Percentiles rank a stretch among this genome's conserved stretches.
Conservation (phyloP, 2,113 vertebrate genomes). For the Apaloderma vittatum region DNA sequence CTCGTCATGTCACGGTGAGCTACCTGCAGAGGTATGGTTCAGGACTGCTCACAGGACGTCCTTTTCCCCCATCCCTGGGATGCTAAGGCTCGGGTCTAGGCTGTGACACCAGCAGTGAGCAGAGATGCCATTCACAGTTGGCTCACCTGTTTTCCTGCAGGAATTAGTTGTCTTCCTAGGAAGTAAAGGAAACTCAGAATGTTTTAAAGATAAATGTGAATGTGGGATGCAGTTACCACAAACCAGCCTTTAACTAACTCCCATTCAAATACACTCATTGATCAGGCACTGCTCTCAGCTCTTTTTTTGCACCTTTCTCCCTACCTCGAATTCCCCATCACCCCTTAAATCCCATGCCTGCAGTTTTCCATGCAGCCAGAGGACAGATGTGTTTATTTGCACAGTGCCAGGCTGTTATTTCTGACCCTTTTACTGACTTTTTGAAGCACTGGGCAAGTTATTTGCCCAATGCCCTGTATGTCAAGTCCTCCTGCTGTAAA, state of each 20-base stretch:
- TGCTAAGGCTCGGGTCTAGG: neutral
- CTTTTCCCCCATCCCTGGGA: neutral
- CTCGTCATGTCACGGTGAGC: accelerated
- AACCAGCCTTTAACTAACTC: slow-evolving; percentile 4
- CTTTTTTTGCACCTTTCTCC: neutral
- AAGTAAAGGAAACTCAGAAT: neutral
- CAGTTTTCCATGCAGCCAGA: neutral
- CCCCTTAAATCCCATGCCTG: neutral
- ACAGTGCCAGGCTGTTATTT: neutral
- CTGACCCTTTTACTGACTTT: neutral
- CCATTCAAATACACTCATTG: slow-evolving; percentile 4
- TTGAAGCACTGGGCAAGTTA: neutral
- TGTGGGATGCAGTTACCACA: neutral
- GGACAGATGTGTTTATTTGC: slow-evolving; percentile 34
- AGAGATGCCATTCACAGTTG: accelerated
- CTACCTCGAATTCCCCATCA: neutral
- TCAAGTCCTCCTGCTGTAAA: slow-evolving; percentile 45
- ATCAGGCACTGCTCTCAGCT: neutral
- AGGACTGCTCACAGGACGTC: neutral
- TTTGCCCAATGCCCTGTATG: neutral
- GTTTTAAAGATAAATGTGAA: neutral
- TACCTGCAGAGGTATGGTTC: neutral
- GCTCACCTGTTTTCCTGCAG: neutral
- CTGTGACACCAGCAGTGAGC: neutral
- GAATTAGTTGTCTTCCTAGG: slow-evolving; percentile 57